Conservation (phyloP, 2,113 vertebrate species). For the Anser brachyrhynchus region DNA sequence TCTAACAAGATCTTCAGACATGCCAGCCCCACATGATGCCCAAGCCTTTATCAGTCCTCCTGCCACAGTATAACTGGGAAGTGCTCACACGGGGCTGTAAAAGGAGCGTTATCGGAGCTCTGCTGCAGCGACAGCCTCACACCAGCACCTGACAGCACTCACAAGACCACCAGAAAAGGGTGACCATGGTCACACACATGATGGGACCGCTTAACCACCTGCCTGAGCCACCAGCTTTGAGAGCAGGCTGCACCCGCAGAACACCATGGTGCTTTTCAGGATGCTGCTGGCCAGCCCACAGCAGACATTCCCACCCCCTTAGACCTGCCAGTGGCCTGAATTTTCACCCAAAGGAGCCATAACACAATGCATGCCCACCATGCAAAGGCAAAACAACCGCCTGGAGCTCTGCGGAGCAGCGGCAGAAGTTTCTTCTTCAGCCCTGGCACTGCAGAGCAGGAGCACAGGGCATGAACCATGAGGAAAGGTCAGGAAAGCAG, state of each 20-base stretch:
- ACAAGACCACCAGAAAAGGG: background rate
- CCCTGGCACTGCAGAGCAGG: background rate
- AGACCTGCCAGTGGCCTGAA: background rate
- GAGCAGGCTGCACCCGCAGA: background rate
- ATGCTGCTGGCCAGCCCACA: background rate
- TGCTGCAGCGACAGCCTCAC: background rate
- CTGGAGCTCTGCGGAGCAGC: background rate
- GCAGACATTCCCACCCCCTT: background rate
- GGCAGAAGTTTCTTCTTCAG: background rate
- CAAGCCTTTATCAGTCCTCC: background rate
- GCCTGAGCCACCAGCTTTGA: background rate
- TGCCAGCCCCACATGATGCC: accelerated
- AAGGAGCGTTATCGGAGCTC: background rate
- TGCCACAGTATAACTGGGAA: background rate
- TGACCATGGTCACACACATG: accelerated
- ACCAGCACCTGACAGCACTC: background rate
- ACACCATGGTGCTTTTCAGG: accelerated
- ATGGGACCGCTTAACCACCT: background rate
- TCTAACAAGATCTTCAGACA: background rate
- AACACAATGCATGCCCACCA: background rate
- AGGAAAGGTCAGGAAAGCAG: background rate
- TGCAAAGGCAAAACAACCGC: background rate
- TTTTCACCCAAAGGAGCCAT: background rate
- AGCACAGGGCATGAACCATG: background rate
- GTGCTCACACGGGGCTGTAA: too few relatives aligned